Conservation (phyloP, 2,888 invertebrate genomes). For the Tenthredo livida region DNA sequence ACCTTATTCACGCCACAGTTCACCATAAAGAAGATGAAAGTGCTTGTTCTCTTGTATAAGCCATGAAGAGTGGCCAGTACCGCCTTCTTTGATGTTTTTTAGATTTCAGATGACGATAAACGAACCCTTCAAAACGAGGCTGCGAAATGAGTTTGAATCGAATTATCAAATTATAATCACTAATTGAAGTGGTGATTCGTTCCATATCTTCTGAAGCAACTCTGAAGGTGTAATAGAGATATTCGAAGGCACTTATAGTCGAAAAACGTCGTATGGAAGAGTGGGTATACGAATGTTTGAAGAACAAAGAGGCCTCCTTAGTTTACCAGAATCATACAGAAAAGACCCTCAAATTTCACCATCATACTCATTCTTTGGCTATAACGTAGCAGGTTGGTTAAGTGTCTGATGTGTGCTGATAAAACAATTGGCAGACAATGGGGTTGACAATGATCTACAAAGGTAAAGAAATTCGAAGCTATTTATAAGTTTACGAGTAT, state of each 20-base stretch:
- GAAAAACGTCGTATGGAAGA: background rate
- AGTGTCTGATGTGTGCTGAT: constrained; percentile 2
- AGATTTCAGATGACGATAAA: background rate
- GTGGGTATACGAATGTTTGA: background rate
- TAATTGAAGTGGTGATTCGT: background rate
- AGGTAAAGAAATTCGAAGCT: constrained; percentile 2
- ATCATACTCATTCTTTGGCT: background rate
- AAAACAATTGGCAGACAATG: background rate
- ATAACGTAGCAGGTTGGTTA: background rate
- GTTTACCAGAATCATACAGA: background rate
- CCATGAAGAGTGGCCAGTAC: background rate
- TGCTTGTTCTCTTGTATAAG: too few relatives aligned
- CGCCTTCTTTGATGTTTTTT: background rate
- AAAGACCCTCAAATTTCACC: background rate
- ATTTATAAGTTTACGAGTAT: constrained; percentile 19
- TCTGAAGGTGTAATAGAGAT: background rate
- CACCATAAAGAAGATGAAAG: too few relatives aligned
- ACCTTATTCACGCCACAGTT: too few relatives aligned
- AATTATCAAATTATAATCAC: background rate
- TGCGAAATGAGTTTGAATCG: background rate
- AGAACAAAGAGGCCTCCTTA: background rate
- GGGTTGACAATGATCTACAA: background rate
- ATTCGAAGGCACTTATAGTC: background rate
- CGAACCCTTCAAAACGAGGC: background rate
- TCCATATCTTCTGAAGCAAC: background rate